Conservation (phyloP, 2,888 invertebrate genomes). For the Scaeva pyrastri region DNA sequence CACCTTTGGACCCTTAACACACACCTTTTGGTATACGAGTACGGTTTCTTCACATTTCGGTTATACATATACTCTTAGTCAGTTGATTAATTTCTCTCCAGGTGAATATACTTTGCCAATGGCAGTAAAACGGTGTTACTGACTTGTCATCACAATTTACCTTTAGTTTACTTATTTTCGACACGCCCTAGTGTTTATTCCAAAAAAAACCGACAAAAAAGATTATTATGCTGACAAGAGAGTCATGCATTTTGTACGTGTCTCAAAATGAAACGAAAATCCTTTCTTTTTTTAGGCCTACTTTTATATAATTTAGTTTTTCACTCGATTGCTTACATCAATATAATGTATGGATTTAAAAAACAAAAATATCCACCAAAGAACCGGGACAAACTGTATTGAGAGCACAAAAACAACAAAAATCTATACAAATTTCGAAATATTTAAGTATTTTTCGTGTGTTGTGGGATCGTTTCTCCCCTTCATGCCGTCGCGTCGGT, state of each 20-base stretch:
- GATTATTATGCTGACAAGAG: conserved; percentile 17
- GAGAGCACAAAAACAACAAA: conserved; percentile 1
- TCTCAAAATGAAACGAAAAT: conserved; percentile 22
- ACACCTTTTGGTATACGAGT: background rate
- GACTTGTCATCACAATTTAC: conserved; percentile 43
- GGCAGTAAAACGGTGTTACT: conserved; percentile 3
- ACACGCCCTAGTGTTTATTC: conserved; percentile 24
- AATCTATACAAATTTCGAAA: conserved; percentile 28
- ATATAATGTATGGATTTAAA: conserved; percentile 10
- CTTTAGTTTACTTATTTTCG: conserved; percentile 11
- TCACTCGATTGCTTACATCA: background rate
- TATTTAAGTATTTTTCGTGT: conserved; percentile 8
- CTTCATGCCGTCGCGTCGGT: background rate
- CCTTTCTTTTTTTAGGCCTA: conserved; percentile 25
- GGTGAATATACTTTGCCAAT: conserved; percentile 14
- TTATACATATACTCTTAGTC: background rate
- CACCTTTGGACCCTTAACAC: conserved; percentile 23
- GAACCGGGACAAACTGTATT: conserved; percentile 14
- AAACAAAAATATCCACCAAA: conserved; percentile 20
- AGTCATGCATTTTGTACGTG: conserved; percentile 38
- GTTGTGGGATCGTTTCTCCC: background rate
- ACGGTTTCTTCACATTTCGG: too few species aligned
- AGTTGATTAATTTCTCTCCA: conserved; percentile 40
- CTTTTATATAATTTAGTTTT: conserved; percentile 5
- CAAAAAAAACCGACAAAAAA: conserved; percentile 17